phyloP scores from a whole-genome alignment of 2,888 invertebrate genomes.

The Athetis lepigone region DNA sequence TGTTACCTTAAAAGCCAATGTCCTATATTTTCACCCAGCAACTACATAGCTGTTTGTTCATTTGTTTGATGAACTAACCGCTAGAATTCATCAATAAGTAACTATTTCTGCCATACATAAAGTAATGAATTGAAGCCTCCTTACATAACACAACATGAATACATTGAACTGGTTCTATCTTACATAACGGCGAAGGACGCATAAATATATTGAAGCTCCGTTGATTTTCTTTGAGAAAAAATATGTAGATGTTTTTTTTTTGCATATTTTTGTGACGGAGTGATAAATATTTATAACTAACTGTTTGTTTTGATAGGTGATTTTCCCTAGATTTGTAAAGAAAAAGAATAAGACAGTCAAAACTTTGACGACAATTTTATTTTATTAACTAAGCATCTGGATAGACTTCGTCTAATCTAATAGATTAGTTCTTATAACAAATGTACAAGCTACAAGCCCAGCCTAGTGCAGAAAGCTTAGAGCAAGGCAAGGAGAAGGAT shows the following conservation, averaged over 20 bases:
- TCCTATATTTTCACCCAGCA: background rate
- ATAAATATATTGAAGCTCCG: slow-evolving; percentile 34
- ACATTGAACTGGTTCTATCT: slow-evolving; percentile 27
- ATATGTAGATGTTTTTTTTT: slow-evolving; percentile 26
- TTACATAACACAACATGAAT: slow-evolving; percentile 43
- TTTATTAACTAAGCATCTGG: too few species aligned
- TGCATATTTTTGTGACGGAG: background rate
- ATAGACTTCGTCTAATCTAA: too few species aligned
- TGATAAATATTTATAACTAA: slow-evolving; percentile 4
- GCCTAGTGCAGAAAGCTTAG: background rate
- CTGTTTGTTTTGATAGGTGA: too few species aligned
- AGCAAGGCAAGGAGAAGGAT: background rate
- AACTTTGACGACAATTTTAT: too few species aligned
- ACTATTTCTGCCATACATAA: slow-evolving; percentile 12
- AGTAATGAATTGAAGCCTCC: slow-evolving; percentile 21
- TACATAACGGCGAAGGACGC: slow-evolving; percentile 40
- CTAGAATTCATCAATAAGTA: slow-evolving; percentile 3
- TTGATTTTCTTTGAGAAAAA: slow-evolving; percentile 34
- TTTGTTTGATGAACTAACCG: slow-evolving; percentile 9
- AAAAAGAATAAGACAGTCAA: too few species aligned
- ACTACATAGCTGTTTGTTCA: background rate
- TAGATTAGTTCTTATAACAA: too few species aligned
- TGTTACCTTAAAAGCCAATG: background rate
- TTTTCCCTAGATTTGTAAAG: too few species aligned
- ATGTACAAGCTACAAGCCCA: too few species aligned